Percentiles rank a stretch among this genome's conserved stretches.
These are phyloP conservation scores for Mustela erminea DNA, from an alignment of 2,797 vertebrate genomes.

Conservation along the genomic window DNA sequence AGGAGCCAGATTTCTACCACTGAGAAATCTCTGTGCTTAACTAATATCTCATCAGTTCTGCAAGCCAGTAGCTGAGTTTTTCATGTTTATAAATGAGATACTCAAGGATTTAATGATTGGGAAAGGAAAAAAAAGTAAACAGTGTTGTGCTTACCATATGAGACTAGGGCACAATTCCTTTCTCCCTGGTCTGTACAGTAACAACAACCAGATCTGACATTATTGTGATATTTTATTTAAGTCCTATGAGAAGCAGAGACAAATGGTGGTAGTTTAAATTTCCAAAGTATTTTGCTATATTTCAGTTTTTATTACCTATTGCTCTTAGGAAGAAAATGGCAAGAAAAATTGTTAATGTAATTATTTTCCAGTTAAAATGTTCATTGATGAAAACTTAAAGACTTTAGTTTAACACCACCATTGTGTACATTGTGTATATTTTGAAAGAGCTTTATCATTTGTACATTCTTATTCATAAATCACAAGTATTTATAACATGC, in stretches of 20 bases:
- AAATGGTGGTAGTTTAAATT: not conserved
- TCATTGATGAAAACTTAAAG: not conserved
- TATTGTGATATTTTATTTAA: conserved; percentile 22
- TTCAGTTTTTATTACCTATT: not conserved
- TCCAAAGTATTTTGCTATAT: not conserved
- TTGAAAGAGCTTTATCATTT: conserved; percentile 37
- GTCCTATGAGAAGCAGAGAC: not conserved
- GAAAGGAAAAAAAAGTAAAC: not conserved
- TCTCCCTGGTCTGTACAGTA: not conserved
- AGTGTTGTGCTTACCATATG: not conserved
- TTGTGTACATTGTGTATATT: conserved; percentile 25
- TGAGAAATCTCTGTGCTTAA: not conserved
- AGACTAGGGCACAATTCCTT: not conserved
- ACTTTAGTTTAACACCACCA: not conserved
- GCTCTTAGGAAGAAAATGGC: not conserved
- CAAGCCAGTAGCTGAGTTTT: not conserved
- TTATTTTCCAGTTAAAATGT: conserved; percentile 44
- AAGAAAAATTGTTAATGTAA: not conserved
- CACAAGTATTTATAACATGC: conserved; percentile 2
- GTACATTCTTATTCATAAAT: not conserved
- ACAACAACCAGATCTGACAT: not conserved
- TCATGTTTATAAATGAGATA: conserved; percentile 53
- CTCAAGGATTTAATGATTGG: not conserved
- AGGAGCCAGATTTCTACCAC: not conserved
- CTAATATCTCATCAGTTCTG: not conserved